Evolutionary conservation across 2,113 vertebrate species (phyloP), one percentile per base, ranked within the genome.

Genomic region (Dromas ardeola): DNA sequence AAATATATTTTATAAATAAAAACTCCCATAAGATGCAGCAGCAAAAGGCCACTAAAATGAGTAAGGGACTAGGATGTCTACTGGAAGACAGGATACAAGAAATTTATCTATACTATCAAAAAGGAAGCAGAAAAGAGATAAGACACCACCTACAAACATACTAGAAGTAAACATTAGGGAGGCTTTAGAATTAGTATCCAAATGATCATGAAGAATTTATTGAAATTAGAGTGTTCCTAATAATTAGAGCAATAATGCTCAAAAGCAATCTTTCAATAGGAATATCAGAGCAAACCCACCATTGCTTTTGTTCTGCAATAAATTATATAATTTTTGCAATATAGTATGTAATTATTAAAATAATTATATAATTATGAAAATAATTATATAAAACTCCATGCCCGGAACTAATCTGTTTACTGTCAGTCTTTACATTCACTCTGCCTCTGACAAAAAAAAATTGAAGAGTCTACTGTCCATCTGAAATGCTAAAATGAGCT

Each of bases 11-110:
- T 66, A 14, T 21, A 81, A 88, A 23, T 49, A 45, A 9, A 43
- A 72, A 81, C 9, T 78, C 38, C 40, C 36, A 52, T 15, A 71
- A 43, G 15, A 12, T 40, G 15, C 71, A 82, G 74, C 56, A 88
- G 47, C 12, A 6, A 79, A 88, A 85, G 8, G 52, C 16, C 34
- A 66, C 36, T 74, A 36, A 62, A 73, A 29, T 14, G 6, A 65
- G 11, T 3, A n/a, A 1, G 30, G 5, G 17, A 84, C 29, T 55
- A 22, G 15, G 17, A 38, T 0, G 0, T 25, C 23, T 56, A 47
- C 59, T 47, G 20, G 43, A 95, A 77, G 56, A 87, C 11, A 70
- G 21, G 5, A 47, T 15, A 88, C 11, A 12, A 50, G 43, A 67
- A 38, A 55, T 27, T 7, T 69, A 30, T 23, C 36, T 42, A 27